Conservation (phyloP, 2,888 invertebrate genomes). For the Drosophila paranaensis region DNA sequence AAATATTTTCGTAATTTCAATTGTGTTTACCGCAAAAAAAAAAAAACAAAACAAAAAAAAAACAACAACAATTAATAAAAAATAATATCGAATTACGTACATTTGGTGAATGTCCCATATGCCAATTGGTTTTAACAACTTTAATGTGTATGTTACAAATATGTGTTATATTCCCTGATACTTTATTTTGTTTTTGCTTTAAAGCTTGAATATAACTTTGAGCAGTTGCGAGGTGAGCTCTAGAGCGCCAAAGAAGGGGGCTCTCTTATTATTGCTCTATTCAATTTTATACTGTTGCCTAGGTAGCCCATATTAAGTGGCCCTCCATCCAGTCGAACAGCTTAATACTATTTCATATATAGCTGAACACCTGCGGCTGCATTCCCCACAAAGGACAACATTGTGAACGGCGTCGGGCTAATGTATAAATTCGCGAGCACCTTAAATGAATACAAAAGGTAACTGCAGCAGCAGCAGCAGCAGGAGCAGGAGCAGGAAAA, state of each 20-base stretch:
- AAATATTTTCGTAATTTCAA: constrained; percentile 37
- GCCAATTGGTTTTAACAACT: constrained; percentile 78
- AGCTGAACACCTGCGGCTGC: constrained; percentile 16
- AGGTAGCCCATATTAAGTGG: constrained; percentile 48
- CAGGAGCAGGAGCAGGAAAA: constrained; percentile 9
- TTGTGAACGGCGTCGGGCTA: constrained; percentile 17
- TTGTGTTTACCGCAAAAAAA: constrained; percentile 12
- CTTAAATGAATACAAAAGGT: constrained; percentile 70
- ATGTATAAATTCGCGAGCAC: constrained; percentile 39
- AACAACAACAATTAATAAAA: constrained; percentile 18
- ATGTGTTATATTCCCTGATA: constrained; percentile 22
- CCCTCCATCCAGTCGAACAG: constrained; percentile 12
- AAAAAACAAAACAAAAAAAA: constrained; percentile 5
- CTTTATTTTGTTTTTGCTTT: constrained; percentile 16
- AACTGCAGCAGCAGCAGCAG: constrained; percentile 12
- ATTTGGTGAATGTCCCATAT: constrained; percentile 84
- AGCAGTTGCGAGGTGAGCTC: constrained; percentile 14
- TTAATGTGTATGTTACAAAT: constrained; percentile 26
- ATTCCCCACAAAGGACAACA: constrained; percentile 37
- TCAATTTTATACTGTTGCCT: constrained; percentile 30
- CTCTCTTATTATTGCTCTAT: constrained; percentile 23
- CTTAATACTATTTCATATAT: constrained; percentile 48
- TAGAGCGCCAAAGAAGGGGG: neutral
- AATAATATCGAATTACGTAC: constrained; percentile 38
- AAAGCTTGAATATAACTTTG: constrained; percentile 38